These are phyloP conservation scores for Dreissena polymorpha DNA, from an alignment of 1,140 invertebrate species.

Conservation along the genomic window DNA sequence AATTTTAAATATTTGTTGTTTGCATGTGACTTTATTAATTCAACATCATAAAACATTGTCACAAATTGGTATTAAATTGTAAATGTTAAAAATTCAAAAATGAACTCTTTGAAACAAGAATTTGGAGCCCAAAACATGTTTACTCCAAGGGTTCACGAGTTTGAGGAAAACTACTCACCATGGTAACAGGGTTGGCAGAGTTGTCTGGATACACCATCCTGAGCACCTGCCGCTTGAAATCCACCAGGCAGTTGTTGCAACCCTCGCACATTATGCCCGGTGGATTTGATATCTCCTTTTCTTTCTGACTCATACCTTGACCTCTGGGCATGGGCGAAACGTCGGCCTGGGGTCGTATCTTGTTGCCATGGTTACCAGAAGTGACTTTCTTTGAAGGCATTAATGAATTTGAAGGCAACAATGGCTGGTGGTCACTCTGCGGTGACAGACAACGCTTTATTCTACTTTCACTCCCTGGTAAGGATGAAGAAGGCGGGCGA, in stretches of 20 bases:
- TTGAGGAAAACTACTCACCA: slow-evolving; percentile 18
- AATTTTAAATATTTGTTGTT: no score
- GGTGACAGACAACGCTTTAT: slow-evolving; percentile 34
- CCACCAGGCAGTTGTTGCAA: slow-evolving; percentile 56
- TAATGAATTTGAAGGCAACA: slow-evolving; percentile 7
- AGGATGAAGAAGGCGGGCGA: slow-evolving; percentile 11
- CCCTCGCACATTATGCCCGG: slow-evolving; percentile 51
- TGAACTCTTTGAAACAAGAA: no score
- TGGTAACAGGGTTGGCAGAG: not conserved
- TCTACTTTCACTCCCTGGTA: slow-evolving; percentile 7
- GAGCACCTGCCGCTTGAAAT: slow-evolving; percentile 53
- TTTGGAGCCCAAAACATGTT: no score
- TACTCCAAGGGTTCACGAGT: no score
- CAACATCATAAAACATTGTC: no score
- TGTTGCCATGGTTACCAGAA: slow-evolving; percentile 9
- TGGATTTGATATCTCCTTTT: slow-evolving; percentile 25
- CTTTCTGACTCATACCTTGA: not conserved
- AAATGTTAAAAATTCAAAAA: no score
- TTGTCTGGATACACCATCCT: slow-evolving; percentile 46
- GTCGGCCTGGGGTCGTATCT: not conserved
- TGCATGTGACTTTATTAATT: no score
- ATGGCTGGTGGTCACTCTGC: not conserved
- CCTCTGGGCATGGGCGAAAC: not conserved
- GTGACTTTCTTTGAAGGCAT: slow-evolving; percentile 27
- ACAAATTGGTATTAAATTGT: no score